A percentile compares a stretch with the other conserved stretches of the same genome.
phyloP scores from a whole-genome alignment of 2,797 vertebrate genomes.

The Cichlasoma orientale region DNA sequence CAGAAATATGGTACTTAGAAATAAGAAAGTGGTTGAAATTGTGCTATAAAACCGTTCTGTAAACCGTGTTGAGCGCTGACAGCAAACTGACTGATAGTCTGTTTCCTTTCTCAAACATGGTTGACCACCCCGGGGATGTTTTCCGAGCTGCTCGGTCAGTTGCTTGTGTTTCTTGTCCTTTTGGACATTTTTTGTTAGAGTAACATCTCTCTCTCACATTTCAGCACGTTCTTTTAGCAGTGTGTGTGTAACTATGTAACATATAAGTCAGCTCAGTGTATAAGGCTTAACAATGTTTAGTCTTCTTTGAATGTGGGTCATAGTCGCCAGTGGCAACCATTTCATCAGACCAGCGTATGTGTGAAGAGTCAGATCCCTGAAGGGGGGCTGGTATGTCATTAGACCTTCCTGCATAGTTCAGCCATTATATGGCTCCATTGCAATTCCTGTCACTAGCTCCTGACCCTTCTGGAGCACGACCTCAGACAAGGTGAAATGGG shows the following conservation, averaged over 20 bases:
- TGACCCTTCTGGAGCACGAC: conserved; percentile 50
- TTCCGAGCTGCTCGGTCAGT: not conserved
- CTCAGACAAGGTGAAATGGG: conserved; percentile 40
- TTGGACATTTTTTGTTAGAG: too few relatives aligned
- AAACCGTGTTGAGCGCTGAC: not conserved
- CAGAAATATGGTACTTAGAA: not conserved
- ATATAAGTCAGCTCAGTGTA: not conserved
- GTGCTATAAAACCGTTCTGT: not conserved
- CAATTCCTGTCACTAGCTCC: conserved; percentile 43
- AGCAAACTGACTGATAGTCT: not conserved
- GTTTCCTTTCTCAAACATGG: not conserved
- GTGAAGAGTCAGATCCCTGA: conserved; percentile 49
- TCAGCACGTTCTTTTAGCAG: too few relatives aligned
- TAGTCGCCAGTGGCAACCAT: conserved; percentile 34
- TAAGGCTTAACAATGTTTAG: conserved; percentile 9
- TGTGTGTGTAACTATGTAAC: too few relatives aligned
- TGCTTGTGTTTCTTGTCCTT: not conserved
- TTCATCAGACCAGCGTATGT: conserved; percentile 31
- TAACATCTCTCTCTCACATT: too few relatives aligned
- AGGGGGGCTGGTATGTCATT: conserved; percentile 55
- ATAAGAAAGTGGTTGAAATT: not conserved
- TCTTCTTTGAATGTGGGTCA: conserved; percentile 57
- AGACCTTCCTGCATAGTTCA: conserved; percentile 61
- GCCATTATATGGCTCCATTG: conserved; percentile 39
- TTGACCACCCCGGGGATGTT: not conserved